Evolutionary conservation across 2,888 invertebrate genomes (phyloP), one percentile per base, ranked within the genome.

Genomic region (Pyrochroa serraticornis): DNA sequence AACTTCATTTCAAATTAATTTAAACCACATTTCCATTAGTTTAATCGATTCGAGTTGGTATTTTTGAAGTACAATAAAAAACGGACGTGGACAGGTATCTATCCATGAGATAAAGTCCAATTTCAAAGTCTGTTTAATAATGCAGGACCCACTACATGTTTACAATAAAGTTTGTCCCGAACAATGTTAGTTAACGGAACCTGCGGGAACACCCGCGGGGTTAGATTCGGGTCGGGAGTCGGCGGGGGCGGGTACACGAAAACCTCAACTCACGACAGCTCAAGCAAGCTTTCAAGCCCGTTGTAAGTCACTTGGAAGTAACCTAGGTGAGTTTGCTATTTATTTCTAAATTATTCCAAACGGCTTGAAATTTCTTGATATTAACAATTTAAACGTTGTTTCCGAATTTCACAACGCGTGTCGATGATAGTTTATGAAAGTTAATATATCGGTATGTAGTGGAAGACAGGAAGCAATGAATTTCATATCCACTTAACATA

Each of bases 401-500:
- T 48, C 41, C 8, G 35, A 34, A 50, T 33, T 14, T 42, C 22
- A 41, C 38, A 14, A 32, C 37, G 37, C 8, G 9, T 33, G 9
- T 14, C 35, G 46, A 41, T 57, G 39, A 51, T 55, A 55, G 55
- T 60, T 60, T 54, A 59, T 59, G 54, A 59, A 59, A 60, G 50
- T 60, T 55, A 47, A 60, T 60, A 42, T 55, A 60, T 60, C 43
- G 60, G 51, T 45, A 50, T 55, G 55, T 47, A 45, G 38, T 57
- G 35, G 33, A 57, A 57, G 60, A 60, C 52, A 57, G 56, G 71
- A 70, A 70, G 71, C 75, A 73, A 75, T 75, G 76, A 76, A 76
- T 73, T 75, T 75, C 75, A 75, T 76, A 76, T 76, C 76, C 74
- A 75, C 77, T 77, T 76, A 77, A 76, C 77, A 76, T 77, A 77